Base-by-base conservation (phyloP, 2,888 invertebrate genomes). In the Drosophila macrospina region DNA sequence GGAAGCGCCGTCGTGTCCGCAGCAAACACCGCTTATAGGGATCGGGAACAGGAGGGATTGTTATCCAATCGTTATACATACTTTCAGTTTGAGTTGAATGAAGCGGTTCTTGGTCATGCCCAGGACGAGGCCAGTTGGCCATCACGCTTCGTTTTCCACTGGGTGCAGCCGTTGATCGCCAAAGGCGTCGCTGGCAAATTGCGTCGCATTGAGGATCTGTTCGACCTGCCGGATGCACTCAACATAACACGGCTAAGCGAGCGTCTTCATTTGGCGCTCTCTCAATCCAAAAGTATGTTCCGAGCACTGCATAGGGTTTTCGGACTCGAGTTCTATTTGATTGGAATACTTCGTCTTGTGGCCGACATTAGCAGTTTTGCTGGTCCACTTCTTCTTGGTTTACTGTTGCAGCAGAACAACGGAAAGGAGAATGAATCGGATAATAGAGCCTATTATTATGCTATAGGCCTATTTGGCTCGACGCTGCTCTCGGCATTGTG, bases 351-450 rank as follows among this genome's bases (percentile, higher is more conserved):
- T 10, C 97, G 97, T 91, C 93, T 99, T 42, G 90, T 96, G 5
- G 95, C 97, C 0, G 99, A 99, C 90, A 94, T 94, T 86, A 93
- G 96, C 2, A 96, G 96, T 1, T 99, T 99, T 93, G 96, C 96
- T 16, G 97, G 97, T 0, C 99, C 99, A 0, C 92, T 99, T 65
- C 93, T 99, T 32, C 93, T 99, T 1, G 97, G 97, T 89, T 94
- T 93, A 86, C 93, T 99, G 28, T 95, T 99, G 1, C 89, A 91
- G 61, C 39, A 20, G n/a, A 20, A 37, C 5, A 64, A 62, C 13
- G 20, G 4, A 2, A 6, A 39, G 1, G 66, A 95, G 90, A 95
- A 97, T 67, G 96, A 97, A 36, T 5, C 28, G 10, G 48, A 63
- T 5, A 41, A 69, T 8, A 32, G 37, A 7, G 92, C 94, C 0